Evolutionary conservation across 2,888 invertebrate species (phyloP), one percentile per base, ranked within the genome.

Genomic region (Ashinkailepas kermadecensis): DNA sequence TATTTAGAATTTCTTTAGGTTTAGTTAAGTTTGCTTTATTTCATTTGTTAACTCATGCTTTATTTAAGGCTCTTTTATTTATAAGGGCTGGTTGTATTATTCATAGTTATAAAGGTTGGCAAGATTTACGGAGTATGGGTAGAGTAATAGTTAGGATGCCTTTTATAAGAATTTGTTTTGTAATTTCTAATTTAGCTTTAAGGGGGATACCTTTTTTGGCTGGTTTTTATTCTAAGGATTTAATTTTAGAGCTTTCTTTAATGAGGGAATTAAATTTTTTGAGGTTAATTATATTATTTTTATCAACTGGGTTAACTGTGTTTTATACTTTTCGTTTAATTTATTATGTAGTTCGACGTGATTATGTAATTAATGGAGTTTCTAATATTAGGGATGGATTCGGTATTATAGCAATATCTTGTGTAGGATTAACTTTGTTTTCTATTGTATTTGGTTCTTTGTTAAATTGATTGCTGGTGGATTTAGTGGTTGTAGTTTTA

Each of bases 1-100:
- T 93, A 87, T 90, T 90, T 88, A 89, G 90, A 88, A 89, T 92
- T 87, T 89, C 89, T 1, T 87, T 91, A 85, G 90, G 90, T 0
- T 88, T 89, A 83, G 86, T 86, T 84, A 87, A 89, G 83, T 89
- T 93, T 86, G 89, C 91, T 85, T 92, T 92, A 90, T 92, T 92
- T 90, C 93, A 93, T 90, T 87, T 93, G 86, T 88, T 93, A 86
- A 91, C 89, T 84, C 92, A 93, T 90, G 93, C 92, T 83, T 89
- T 93, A 88, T 93, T 93, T 91, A 93, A 93, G 84, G 92, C 92
- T 85, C 89, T 92, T 87, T 89, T 92, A 87, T 93, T 93, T 90
- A 89, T 93, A 86, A 92, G 92, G 89, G 91, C 92, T 0, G 93
- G 93, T 0, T 88, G 89, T 81, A 88, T 92, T 88, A 93, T 93